Evolutionary conservation across 2,888 invertebrate genomes (phyloP).

Genomic region (Himalopsyche kuldschensis): DNA sequence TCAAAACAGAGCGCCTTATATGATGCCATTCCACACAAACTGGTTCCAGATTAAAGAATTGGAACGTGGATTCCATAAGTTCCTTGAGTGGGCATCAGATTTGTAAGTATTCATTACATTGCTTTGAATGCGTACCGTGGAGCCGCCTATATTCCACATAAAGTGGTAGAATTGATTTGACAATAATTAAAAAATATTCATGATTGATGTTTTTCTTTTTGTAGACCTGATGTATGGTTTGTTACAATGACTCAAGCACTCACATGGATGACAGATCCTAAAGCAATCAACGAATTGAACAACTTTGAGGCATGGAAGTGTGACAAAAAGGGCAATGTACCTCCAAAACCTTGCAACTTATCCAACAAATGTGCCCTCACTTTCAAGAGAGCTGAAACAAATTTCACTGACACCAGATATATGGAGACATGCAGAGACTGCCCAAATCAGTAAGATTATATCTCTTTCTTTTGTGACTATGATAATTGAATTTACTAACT

Average conservation of each 20-base stretch:
- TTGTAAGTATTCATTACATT: constrained; percentile 46
- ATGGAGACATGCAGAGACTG: constrained; percentile 87
- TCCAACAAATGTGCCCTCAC: constrained; percentile 82
- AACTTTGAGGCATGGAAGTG: constrained; percentile 84
- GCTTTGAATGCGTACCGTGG: not conserved
- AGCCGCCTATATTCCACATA: no score
- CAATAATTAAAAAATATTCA: no score
- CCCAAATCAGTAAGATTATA: constrained; percentile 68
- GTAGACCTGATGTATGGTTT: constrained; percentile 83
- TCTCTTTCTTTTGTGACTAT: not conserved
- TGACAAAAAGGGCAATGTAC: constrained; percentile 69
- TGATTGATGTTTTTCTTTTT: constrained; percentile 40
- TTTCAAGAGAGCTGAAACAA: constrained; percentile 75
- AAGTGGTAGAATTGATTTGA: not conserved
- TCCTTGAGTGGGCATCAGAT: constrained; percentile 75
- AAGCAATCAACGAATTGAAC: constrained; percentile 65
- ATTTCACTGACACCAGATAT: constrained; percentile 81
- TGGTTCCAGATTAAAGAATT: constrained; percentile 91
- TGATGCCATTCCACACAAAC: constrained; percentile 96
- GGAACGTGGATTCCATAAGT: constrained; percentile 81
- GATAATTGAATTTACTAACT: not conserved
- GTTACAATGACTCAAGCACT: constrained; percentile 86
- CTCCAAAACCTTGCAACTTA: constrained; percentile 75
- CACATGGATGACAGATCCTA: constrained; percentile 88
- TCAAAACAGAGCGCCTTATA: constrained; percentile 87